phyloP scores from a whole-genome alignment of 2,888 invertebrate species.

The Notocelia uddmanniana region DNA sequence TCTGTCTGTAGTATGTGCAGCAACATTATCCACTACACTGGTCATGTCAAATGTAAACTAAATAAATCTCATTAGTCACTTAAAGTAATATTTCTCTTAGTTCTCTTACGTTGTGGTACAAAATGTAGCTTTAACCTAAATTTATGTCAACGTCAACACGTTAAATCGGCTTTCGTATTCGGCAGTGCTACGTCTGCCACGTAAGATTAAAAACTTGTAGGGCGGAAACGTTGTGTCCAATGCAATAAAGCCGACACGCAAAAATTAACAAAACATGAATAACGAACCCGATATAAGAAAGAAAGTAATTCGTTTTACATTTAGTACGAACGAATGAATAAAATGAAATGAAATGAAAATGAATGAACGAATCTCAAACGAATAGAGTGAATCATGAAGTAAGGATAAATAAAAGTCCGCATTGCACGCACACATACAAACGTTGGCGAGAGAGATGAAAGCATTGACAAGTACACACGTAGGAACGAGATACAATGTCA shows the following conservation, averaged over 20 bases:
- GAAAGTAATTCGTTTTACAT: not conserved
- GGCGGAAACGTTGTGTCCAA: not conserved
- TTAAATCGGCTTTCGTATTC: not conserved
- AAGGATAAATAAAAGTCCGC: no score
- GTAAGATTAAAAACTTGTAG: not conserved
- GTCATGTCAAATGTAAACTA: slow-evolving; percentile 24
- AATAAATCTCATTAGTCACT: slow-evolving; percentile 7
- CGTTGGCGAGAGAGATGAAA: no score
- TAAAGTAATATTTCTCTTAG: not conserved
- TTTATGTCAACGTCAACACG: not conserved
- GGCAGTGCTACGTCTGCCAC: not conserved
- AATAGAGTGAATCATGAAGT: no score
- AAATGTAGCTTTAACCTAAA: slow-evolving; percentile 30
- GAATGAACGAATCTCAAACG: not conserved
- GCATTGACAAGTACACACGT: no score
- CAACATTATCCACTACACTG: slow-evolving; percentile 6
- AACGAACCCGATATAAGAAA: not conserved
- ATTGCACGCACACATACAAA: no score
- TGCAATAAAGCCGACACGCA: not conserved
- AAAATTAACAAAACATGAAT: slow-evolving; percentile 1
- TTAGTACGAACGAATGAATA: no score
- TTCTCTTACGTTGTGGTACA: not conserved
- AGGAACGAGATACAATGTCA: no score
- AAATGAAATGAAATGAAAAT: not conserved
- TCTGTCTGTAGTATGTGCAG: slow-evolving; percentile 9